Evolutionary conservation across 2,797 vertebrate species (phyloP).

Genomic region (Hypotaenidia okinawae): DNA sequence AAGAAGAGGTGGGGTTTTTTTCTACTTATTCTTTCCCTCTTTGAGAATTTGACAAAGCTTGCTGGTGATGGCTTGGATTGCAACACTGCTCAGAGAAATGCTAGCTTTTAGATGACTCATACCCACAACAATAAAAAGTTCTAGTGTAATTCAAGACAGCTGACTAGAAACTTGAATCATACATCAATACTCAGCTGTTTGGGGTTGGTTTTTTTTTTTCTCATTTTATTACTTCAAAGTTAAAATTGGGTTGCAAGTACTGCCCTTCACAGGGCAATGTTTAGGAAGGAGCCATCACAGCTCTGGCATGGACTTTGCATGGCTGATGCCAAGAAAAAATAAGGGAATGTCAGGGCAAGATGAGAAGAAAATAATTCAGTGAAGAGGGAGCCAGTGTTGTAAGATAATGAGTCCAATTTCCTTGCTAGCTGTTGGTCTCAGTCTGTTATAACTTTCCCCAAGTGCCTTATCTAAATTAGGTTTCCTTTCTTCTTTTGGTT

Average conservation of each 20-base stretch:
- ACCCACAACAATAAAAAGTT: constrained; percentile 39
- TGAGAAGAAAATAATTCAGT: constrained; percentile 16
- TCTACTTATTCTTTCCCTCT: not conserved
- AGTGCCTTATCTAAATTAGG: not conserved
- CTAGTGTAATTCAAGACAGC: constrained; percentile 47
- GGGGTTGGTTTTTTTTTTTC: not conserved
- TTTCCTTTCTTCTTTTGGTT: not conserved
- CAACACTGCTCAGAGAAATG: not conserved
- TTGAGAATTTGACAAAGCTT: constrained; percentile 13
- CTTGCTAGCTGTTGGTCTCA: not conserved
- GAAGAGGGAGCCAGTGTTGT: not conserved
- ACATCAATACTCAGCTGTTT: not conserved
- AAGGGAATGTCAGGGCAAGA: not conserved
- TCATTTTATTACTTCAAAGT: constrained; percentile 13
- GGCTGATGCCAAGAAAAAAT: not conserved
- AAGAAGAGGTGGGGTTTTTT: not conserved
- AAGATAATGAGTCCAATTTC: not conserved
- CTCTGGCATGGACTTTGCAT: not conserved
- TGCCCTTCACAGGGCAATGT: not conserved
- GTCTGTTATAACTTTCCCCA: not conserved
- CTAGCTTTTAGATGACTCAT: constrained; percentile 34
- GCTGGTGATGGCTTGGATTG: constrained; percentile 9
- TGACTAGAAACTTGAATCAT: constrained; percentile 26
- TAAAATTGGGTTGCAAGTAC: constrained; percentile 24
- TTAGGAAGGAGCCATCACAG: not conserved